A percentile compares a stretch with the other conserved stretches of the same genome.
Evolutionary conservation across 1,140 invertebrate species (phyloP).

Genomic region (Protaetia brevitarsis): DNA sequence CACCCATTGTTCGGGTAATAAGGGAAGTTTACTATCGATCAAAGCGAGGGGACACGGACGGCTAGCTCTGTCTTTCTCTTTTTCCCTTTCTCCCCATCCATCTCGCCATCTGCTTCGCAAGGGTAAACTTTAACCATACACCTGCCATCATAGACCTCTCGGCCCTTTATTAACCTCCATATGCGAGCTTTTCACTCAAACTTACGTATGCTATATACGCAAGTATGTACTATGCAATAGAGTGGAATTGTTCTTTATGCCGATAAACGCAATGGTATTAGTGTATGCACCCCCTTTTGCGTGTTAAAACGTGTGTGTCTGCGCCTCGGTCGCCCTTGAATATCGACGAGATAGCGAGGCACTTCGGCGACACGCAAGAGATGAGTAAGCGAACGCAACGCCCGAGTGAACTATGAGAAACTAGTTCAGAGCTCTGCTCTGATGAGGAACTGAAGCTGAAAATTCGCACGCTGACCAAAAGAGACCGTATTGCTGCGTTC

Average conservation of each 20-base stretch:
- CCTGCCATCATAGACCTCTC: conserved; percentile 2
- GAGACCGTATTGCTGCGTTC: not conserved
- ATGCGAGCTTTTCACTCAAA: not conserved
- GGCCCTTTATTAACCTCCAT: conserved; percentile 1
- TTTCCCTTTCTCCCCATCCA: not conserved
- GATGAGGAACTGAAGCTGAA: conserved; percentile 4
- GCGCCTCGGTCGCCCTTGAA: not conserved
- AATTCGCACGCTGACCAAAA: conserved; percentile 13
- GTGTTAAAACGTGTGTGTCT: too few species aligned
- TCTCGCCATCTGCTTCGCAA: conserved; percentile 14
- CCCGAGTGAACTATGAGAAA: conserved; percentile 5
- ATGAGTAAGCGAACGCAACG: not conserved
- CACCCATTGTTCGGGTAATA: conserved; percentile 16
- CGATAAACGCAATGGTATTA: too few species aligned
- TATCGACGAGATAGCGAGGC: not conserved
- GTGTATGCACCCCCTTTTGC: too few species aligned
- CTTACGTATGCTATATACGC: not conserved
- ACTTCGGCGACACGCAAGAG: not conserved
- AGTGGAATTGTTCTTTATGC: too few species aligned
- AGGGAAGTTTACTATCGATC: conserved; percentile 20
- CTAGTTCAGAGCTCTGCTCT: not conserved
- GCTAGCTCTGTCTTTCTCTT: not conserved
- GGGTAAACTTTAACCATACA: conserved; percentile 19
- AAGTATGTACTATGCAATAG: not conserved
- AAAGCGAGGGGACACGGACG: conserved; percentile 1